Conservation (phyloP, 1,140 invertebrate species). For the Linepithema humile region DNA sequence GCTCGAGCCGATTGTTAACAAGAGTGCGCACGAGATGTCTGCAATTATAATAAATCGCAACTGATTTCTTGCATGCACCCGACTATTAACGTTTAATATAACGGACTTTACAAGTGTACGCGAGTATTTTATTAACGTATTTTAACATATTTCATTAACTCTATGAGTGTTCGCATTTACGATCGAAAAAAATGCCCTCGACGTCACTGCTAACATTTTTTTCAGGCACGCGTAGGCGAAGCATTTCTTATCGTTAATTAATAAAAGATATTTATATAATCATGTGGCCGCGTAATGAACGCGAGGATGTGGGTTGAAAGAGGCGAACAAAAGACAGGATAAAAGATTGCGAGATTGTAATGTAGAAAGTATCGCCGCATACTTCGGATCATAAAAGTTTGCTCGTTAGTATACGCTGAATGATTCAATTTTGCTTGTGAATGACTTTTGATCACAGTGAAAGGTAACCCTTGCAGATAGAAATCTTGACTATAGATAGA, state of each 20-base stretch:
- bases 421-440: constrained; percentile 73
- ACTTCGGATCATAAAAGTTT: constrained; percentile 66
- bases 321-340: constrained; percentile 24
- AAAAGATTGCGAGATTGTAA: constrained; percentile 6
- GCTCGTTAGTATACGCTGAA: constrained; percentile 66
- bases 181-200: not conserved
- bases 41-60: constrained; percentile 43
- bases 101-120: not conserved
- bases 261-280: constrained; percentile 26
- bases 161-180: not conserved
- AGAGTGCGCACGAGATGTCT: not conserved
- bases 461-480: not conserved
- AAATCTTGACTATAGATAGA: not conserved
- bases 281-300: not conserved
- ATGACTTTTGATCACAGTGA: constrained; percentile 68
- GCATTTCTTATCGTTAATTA: not conserved
- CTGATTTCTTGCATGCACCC: not conserved
- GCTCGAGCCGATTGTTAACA: constrained; percentile 18
- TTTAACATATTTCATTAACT: constrained; percentile 22
- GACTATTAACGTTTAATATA: constrained; percentile 25
- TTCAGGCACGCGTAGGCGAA: not conserved
- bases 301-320: not conserved
- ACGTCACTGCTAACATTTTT: not conserved
- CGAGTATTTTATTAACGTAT: not conserved
- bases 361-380: constrained; percentile 20